Evolutionary conservation across 2,797 vertebrate genomes (phyloP), one percentile per base, ranked within the genome.

Genomic region (Anniella stebbinsi): DNA sequence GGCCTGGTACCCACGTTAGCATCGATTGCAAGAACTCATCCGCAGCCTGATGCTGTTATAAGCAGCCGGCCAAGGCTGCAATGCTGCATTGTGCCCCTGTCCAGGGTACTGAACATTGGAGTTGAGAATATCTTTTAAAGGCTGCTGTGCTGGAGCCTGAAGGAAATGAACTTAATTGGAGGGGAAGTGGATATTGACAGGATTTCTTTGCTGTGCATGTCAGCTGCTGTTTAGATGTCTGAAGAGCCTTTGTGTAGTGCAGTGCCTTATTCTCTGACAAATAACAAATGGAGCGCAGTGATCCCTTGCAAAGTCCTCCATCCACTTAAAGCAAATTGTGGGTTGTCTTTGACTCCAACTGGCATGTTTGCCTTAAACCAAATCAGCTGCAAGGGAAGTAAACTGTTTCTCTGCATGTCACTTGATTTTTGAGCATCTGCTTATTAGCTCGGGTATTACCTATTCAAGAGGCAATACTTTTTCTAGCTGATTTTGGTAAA

Each of bases 101-200:
- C 91, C 87, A 9, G 33, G 92, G 86, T 94, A 30, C 93, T 94
- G 93, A 95, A 83, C 23, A 54, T 13, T n/a, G 48, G 30, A 30
- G 10, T n/a, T 2, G 3, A 69, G 21, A 9, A 45, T 38, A 4
- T 48, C 4, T 0, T 77, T 30, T 89, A n/a, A 76, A 28, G 33
- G 25, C 12, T 25, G 8, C 69, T 82, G 13, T 51, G 41, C 1
- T 4, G 70, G 5, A 54, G 2, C 21, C 36, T 30, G 57, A 66
- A 11, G 38, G n/a, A 84, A 78, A 66, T 33, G 21, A 2, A 83
- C 36, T 67, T 83, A 73, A 76, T 15, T 80, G 82, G 82, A n/a
- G 8, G 17, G 72, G 69, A 89, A 13, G 41, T 66, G 76, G 54
- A 57, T 51, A 67, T 86, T 15, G 87, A 45, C 69, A 4, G 3